Conservation (phyloP, 2,113 vertebrate genomes). For the Ptyas mucosa region DNA sequence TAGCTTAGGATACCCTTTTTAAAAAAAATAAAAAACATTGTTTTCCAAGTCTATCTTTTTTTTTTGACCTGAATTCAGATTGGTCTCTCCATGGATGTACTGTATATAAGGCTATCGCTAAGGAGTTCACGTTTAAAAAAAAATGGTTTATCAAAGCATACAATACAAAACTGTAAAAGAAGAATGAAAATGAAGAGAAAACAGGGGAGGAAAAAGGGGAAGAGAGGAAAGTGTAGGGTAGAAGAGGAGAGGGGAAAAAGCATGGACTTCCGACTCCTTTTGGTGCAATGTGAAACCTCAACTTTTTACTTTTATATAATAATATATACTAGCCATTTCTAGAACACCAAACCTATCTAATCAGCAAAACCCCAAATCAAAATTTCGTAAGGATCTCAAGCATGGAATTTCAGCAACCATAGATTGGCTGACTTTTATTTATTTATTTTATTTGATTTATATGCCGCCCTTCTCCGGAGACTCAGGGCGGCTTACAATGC, state of each 20-base stretch:
- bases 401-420: not conserved
- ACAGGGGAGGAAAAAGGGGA: not conserved
- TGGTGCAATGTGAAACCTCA: not conserved
- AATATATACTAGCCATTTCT: not conserved
- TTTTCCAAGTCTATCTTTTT: not conserved
- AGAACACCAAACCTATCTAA: not conserved
- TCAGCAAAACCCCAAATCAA: not conserved
- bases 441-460: too few relatives aligned
- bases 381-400: not conserved
- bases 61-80: not conserved
- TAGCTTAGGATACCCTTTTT: not conserved
- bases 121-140: not conserved
- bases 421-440: not conserved
- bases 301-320: not conserved
- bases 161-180: not conserved
- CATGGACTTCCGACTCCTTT: not conserved
- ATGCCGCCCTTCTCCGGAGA: too few relatives aligned
- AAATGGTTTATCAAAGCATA: not conserved
- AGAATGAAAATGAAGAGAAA: not conserved
- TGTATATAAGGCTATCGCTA: not conserved
- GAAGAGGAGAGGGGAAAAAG: rapidly evolving
- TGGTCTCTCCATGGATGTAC: not conserved
- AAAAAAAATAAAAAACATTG: not conserved
- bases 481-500: too few relatives aligned
- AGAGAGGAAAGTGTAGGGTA: not conserved